Evolutionary conservation across 2,113 vertebrate genomes (phyloP), one percentile per base, ranked within the genome.

Genomic region (Anarhynchus alexandrinus): DNA sequence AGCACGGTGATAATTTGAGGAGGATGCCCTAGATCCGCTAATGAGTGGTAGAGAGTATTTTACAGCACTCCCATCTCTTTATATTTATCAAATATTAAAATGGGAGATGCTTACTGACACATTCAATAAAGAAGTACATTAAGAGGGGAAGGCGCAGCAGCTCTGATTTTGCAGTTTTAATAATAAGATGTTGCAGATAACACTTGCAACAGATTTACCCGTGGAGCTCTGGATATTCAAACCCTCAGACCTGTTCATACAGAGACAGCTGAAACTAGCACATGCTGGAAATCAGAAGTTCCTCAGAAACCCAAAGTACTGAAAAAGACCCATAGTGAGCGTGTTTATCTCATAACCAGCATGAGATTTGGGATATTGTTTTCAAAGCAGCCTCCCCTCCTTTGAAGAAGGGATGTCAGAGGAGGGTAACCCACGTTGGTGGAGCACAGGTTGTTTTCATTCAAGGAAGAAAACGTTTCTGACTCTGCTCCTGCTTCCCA

Each of bases 61-160:
- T 82, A 38, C 93, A 96, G 93, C 73, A 73, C 81, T 95, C 78
- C 57, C 55, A 94, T 90, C 83, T 88, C 20, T 93, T 96, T 96
- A 82, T 89, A 95, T 98, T 97, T 97, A 96, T 97, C 96, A 97
- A 98, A 98, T 98, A 98, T 97, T 98, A 98, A 98, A 98, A 97
- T 96, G 92, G 94, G 96, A 97, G 91, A 97, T 23, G 81, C 87
- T 93, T 90, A 69, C 93, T 40, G 83, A 96, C 94, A 98, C 88
- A 93, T 29, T 82, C 97, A 97, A 82, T 98, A 94, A 97, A 93
- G 77, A 95, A 96, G 65, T 96, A 97, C 93, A 95, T 96, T 94
- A 86, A 95, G 62, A 95, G 71, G 52, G 81, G 52, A 93, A 95
- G 59, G 74, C 82, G 71, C n/a, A 94, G 92, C 70, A 94, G 84